phyloP scores from a whole-genome alignment of 2,888 invertebrate genomes.

The Celastrina argiolus region DNA sequence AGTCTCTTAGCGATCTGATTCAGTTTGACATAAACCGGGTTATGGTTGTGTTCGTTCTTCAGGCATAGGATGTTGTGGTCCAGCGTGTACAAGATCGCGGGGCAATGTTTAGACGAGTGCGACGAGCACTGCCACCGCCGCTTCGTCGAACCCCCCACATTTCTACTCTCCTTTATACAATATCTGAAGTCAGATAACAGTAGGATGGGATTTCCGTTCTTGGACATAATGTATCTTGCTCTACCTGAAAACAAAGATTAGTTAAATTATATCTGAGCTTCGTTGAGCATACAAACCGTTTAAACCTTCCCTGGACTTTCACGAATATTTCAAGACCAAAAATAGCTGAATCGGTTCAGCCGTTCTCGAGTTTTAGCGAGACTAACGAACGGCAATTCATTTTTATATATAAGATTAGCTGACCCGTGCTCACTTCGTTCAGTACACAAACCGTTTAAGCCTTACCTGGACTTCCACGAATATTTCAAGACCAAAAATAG shows the following conservation, averaged over 20 bases:
- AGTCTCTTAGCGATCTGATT: background rate
- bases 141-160: slow-evolving; percentile 25
- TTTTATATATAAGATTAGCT: too few relatives aligned
- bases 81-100: slow-evolving; percentile 38
- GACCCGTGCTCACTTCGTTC: too few relatives aligned
- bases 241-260: background rate
- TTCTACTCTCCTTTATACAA: slow-evolving; percentile 27
- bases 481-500: too few relatives aligned
- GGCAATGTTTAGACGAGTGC: slow-evolving; percentile 34
- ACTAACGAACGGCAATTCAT: too few relatives aligned
- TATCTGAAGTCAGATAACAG: slow-evolving; percentile 37
- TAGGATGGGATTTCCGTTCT: slow-evolving; percentile 36
- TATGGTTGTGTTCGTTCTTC: slow-evolving; percentile 35
- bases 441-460: too few relatives aligned
- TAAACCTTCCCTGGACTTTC: too few relatives aligned
- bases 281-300: too few relatives aligned
- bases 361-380: too few relatives aligned
- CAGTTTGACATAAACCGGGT: slow-evolving; percentile 20
- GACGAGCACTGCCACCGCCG: slow-evolving; percentile 34
- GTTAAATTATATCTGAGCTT: too few relatives aligned
- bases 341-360: too few relatives aligned
- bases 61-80: slow-evolving; percentile 35
- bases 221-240: slow-evolving; percentile 19
- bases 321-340: too few relatives aligned
- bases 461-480: too few relatives aligned